Percentiles rank a stretch among this genome's conserved stretches.
Evolutionary conservation across 2,113 vertebrate genomes (phyloP).

Genomic region (Ramphastos sulfuratus): DNA sequence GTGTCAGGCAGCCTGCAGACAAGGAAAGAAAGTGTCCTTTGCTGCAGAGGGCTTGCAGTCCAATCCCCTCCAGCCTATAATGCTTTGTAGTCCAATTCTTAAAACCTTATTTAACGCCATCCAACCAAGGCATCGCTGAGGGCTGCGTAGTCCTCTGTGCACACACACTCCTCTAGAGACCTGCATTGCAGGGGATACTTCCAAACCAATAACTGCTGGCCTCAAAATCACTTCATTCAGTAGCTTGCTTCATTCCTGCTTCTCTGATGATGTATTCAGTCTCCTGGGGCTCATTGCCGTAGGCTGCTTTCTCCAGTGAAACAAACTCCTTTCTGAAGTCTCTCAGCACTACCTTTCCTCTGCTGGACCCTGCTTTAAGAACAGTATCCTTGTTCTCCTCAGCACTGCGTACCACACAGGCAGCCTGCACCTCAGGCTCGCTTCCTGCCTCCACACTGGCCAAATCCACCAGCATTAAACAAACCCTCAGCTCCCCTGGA

Average conservation of each 20-base stretch:
- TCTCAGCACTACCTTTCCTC: neutral
- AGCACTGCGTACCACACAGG: accelerated
- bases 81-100: neutral
- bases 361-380: neutral
- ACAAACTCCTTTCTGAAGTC: neutral
- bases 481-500: neutral
- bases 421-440: accelerated
- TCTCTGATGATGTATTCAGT: neutral
- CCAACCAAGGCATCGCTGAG: neutral
- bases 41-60: neutral
- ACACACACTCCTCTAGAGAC: neutral
- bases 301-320: neutral
- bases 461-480: neutral
- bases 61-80: neutral
- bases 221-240: neutral
- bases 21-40: conserved; percentile 27
- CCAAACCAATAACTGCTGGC: neutral
- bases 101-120: conserved; percentile 1
- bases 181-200: neutral
- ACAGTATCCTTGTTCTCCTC: conserved; percentile 18
- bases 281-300: neutral
- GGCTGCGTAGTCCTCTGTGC: neutral
- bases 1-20: neutral
- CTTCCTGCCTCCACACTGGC: neutral
- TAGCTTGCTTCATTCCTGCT: neutral